phyloP scores from a whole-genome alignment of 2,888 invertebrate species.

The Pseudolycoriella hygida region DNA sequence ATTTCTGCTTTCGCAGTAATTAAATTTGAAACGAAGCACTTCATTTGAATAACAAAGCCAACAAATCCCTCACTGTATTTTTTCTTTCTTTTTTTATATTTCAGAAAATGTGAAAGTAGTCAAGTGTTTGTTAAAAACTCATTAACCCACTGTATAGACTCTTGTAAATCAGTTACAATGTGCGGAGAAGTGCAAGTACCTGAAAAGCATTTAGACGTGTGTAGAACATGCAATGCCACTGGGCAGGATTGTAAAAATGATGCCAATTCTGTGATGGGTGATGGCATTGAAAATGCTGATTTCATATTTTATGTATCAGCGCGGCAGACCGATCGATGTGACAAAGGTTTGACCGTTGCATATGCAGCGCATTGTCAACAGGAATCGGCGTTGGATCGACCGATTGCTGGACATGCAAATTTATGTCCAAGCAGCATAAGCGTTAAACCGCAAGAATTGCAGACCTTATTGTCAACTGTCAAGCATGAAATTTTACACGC shows the following conservation, averaged over 20 bases:
- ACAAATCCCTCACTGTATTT: neutral
- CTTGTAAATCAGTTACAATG: conserved; percentile 68
- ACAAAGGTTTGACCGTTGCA: conserved; percentile 79
- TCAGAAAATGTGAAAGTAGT: conserved; percentile 72
- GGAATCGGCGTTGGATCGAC: conserved; percentile 84
- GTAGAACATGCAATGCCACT: conserved; percentile 72
- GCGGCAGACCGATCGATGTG: conserved; percentile 81
- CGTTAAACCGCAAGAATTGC: conserved; percentile 77
- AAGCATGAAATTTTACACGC: conserved; percentile 98
- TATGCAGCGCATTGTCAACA: conserved; percentile 98
- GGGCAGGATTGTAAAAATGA: conserved; percentile 61
- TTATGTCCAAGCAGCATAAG: conserved; percentile 90
- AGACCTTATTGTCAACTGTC: conserved; percentile 83
- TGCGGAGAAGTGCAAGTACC: conserved; percentile 95
- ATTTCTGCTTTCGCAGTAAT: neutral
- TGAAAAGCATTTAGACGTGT: conserved; percentile 84
- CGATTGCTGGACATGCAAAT: conserved; percentile 97
- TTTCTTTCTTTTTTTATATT: conserved; percentile 15
- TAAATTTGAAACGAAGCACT: neutral
- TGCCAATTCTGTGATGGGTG: conserved; percentile 34
- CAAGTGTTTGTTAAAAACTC: conserved; percentile 75
- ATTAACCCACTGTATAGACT: conserved; percentile 71
- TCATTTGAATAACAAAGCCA: neutral
- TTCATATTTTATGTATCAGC: conserved; percentile 96
- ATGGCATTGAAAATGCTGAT: conserved; percentile 67